Evolutionary conservation across 2,888 invertebrate genomes (phyloP).

Genomic region (Acanthococcus lagerstroemiae): DNA sequence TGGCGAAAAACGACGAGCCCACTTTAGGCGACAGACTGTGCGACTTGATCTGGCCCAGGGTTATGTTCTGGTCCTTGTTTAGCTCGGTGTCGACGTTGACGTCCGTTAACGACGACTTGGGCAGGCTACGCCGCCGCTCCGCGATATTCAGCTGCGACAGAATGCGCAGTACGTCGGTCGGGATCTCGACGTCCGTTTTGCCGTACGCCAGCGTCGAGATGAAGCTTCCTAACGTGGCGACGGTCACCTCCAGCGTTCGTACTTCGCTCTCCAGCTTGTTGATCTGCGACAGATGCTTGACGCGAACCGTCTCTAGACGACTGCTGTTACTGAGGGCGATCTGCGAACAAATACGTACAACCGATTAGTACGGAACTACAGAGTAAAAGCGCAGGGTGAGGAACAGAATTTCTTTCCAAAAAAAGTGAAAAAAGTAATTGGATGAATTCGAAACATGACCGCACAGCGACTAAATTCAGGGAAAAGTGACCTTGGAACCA

Average conservation of each 20-base stretch:
- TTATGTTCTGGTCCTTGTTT: constrained; percentile 1
- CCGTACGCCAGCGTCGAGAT: constrained; percentile 57
- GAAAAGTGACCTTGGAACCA: not conserved
- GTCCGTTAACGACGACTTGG: constrained; percentile 10
- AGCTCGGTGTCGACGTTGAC: not conserved
- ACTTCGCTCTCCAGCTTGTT: constrained; percentile 60
- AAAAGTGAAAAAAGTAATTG: not conserved
- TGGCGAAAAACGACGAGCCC: constrained; percentile 26
- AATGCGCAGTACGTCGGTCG: constrained; percentile 62
- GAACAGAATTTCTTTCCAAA: not conserved
- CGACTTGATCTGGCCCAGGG: constrained; percentile 20
- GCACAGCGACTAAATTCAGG: too few species aligned
- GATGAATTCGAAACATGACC: too few species aligned
- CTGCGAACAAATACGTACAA: constrained; percentile 39
- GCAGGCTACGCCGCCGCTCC: constrained; percentile 38
- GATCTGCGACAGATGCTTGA: constrained; percentile 52
- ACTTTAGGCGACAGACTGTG: constrained; percentile 6
- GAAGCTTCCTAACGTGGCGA: constrained; percentile 60
- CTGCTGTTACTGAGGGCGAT: constrained; percentile 49
- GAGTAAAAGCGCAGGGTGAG: not conserved
- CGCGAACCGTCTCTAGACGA: constrained; percentile 55
- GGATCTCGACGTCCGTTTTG: constrained; percentile 57
- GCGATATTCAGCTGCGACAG: constrained; percentile 52
- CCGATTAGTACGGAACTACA: not conserved
- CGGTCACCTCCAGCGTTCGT: constrained; percentile 62